These are phyloP conservation scores for Heterochromis multidens DNA, from an alignment of 2,113 vertebrate species.

Conservation along the genomic window DNA sequence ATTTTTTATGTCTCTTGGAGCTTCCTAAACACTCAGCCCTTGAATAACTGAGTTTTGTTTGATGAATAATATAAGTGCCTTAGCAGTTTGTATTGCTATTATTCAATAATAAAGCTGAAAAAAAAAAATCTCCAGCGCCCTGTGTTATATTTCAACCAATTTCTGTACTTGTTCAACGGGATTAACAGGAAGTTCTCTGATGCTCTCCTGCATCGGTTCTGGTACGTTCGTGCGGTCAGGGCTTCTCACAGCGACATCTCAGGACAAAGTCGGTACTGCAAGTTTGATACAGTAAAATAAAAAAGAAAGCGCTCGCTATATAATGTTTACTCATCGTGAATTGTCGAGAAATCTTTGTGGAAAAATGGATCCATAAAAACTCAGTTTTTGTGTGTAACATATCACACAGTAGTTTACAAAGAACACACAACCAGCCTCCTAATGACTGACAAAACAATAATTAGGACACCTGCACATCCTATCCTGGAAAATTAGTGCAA, in stretches of 20 bases:
- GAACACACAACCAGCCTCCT: background rate
- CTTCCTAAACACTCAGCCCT: background rate
- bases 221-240: background rate
- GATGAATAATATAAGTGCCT: background rate
- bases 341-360: background rate
- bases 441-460: background rate
- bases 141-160: background rate
- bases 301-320: no score
- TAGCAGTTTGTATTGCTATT: background rate
- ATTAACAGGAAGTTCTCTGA: no score
- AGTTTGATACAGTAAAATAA: background rate
- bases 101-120: background rate
- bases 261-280: background rate
- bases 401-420: background rate
- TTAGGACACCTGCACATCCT: background rate
- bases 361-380: background rate
- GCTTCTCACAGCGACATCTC: background rate
- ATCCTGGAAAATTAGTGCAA: background rate
- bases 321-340: no score
- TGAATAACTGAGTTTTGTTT: background rate
- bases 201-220: no score
- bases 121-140: background rate
- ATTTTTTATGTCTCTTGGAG: background rate
- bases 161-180: no score
- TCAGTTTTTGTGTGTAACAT: background rate